phyloP scores from a whole-genome alignment of 2,797 vertebrate species.

The Parauchenoglanis ngamensis region DNA sequence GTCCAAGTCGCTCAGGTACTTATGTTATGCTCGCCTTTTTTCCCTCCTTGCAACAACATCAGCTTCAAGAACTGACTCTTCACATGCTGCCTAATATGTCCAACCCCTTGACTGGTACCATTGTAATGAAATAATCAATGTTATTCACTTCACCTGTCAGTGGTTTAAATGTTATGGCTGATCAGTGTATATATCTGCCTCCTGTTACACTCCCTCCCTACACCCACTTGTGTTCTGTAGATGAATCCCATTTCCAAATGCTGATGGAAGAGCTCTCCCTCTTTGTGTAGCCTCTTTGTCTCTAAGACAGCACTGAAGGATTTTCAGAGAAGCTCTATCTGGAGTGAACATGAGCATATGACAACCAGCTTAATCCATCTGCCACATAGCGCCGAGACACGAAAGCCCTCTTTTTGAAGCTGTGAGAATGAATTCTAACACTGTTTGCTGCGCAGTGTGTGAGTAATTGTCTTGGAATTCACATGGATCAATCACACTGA shows the following conservation, averaged over 20 bases:
- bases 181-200: not conserved
- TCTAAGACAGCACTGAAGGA: slow-evolving; percentile 28
- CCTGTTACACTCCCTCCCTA: not conserved
- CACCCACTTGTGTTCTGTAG: not conserved
- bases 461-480: slow-evolving; percentile 58
- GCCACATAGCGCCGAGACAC: slow-evolving; percentile 39
- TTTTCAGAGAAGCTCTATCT: slow-evolving; percentile 21
- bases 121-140: too few species aligned
- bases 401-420: slow-evolving; percentile 29
- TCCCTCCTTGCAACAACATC: too few species aligned
- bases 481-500: slow-evolving; percentile 49
- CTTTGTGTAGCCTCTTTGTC: slow-evolving; percentile 27
- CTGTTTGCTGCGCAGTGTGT: slow-evolving; percentile 32
- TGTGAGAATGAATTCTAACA: slow-evolving; percentile 37
- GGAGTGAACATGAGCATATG: slow-evolving; percentile 41
- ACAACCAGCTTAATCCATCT: slow-evolving; percentile 50
- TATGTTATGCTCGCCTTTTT: too few species aligned
- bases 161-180: too few species aligned
- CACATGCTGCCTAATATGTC: too few species aligned
- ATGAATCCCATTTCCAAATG: slow-evolving; percentile 19
- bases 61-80: too few species aligned
- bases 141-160: too few species aligned
- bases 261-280: slow-evolving; percentile 16
- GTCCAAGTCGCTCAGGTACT: too few species aligned
- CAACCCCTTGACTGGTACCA: too few species aligned